Conservation (phyloP, 2,888 invertebrate species). For the Tinea trinotella region DNA sequence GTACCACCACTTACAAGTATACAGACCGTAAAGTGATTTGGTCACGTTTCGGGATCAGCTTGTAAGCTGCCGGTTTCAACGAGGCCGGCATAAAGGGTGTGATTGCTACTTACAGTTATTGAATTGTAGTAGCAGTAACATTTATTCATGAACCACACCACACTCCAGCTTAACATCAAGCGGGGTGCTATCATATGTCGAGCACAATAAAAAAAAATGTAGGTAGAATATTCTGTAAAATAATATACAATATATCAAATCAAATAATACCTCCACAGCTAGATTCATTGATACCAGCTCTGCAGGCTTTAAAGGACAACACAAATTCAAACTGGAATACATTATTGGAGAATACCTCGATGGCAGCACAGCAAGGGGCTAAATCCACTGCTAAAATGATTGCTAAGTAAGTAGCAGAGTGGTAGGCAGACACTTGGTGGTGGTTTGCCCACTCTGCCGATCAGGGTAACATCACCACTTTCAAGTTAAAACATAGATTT, state of each 20-base stretch:
- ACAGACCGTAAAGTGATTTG: no score
- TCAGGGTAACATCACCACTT: not conserved
- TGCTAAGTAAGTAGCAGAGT: conserved; percentile 68
- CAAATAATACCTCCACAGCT: conserved; percentile 43
- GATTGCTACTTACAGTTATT: no score
- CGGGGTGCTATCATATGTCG: no score
- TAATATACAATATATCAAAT: not conserved
- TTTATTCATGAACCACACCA: no score
- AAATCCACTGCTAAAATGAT: conserved; percentile 66
- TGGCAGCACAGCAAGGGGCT: conserved; percentile 59
- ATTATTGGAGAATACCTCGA: conserved; percentile 40
- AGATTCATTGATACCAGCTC: conserved; percentile 68
- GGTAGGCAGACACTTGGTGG: no score
- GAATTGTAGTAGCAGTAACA: no score
- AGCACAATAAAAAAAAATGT: conserved; percentile 6
- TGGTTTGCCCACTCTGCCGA: no score
- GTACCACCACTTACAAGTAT: no score
- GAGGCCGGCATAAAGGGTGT: no score
- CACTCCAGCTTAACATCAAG: no score
- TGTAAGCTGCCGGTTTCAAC: no score
- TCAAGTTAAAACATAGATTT: conserved; percentile 19
- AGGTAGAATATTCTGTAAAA: conserved; percentile 16
- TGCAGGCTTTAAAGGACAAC: conserved; percentile 45
- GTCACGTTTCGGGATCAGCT: no score
- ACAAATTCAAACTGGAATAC: conserved; percentile 32